Evolutionary conservation across 2,113 vertebrate genomes (phyloP), one percentile per base, ranked within the genome.

Genomic region (Odobenus rosmarus): DNA sequence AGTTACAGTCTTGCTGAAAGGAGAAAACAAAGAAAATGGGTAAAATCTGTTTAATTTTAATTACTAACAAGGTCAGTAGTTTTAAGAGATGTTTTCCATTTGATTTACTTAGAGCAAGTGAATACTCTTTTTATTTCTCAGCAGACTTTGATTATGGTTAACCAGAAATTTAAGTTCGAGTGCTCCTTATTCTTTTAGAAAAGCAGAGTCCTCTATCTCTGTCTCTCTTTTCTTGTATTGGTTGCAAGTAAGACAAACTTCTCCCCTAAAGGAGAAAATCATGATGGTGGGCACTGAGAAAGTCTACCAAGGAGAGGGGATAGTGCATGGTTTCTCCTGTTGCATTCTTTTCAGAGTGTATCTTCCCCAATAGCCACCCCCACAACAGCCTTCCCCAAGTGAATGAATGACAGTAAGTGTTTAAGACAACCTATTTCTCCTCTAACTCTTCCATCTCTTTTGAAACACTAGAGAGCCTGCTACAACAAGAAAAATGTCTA

Each of bases 1-100:
- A 88, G 16, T 92, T 84, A 46, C 7, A 71, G 57, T 72, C 64
- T 93, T 94, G 51, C 28, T 94, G 55, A 92, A 93, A 93, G 23
- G 12, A 82, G 21, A 97, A 97, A 96, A 95, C 92, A 96, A 96
- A 98, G 92, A 90, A 93, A 94, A 71, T 88, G 69, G 36, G 11
- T 96, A 96, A 98, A 96, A 90, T 92, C 82, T 97, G 79, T 93
- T 95, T 95, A 53, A 86, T 95, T 96, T 96, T 74, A 95, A 86
- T 94, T 91, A 83, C 15, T 79, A 96, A 80, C 9, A 31, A 98
- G 55, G 55, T 96, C 88, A 89, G 19, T 91, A 88, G 69, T 95
- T 96, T 97, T 97, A 69, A 93, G 28, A 90, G 69, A 53, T 93
- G 11, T 84, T 97, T 95, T 97, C 55, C 69, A 96, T 92, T 94